Percentiles rank a stretch among this genome's conserved stretches.
Conservation (phyloP, 2,888 invertebrate species). For the Trachelus stipa region DNA sequence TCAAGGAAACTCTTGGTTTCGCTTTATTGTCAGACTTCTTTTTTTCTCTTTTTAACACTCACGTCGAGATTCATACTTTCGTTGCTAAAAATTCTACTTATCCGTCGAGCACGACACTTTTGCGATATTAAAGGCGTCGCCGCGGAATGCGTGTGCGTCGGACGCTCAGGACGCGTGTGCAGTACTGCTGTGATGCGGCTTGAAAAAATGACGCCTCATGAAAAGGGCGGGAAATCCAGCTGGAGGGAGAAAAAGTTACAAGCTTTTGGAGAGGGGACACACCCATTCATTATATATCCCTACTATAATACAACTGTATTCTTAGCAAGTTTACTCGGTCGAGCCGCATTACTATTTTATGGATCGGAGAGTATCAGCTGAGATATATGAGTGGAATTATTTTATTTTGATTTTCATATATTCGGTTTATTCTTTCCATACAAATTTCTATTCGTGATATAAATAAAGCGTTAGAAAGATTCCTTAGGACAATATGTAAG, state of each 20-base stretch:
- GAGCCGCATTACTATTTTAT: no score
- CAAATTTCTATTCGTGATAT: slow-evolving; percentile 12
- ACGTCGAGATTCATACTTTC: background rate
- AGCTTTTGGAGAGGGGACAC: slow-evolving; percentile 3
- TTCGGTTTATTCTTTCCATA: slow-evolving; percentile 11
- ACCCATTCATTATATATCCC: background rate
- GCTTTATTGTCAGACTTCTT: background rate
- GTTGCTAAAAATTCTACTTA: background rate
- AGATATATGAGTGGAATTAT: background rate
- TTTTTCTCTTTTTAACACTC: background rate
- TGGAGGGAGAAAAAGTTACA: slow-evolving; percentile 6
- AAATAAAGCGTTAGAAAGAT: background rate
- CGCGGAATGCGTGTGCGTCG: slow-evolving; percentile 12
- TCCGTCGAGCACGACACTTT: slow-evolving; percentile 23
- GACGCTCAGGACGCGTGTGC: slow-evolving; percentile 23
- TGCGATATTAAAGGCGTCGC: background rate
- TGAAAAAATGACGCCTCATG: slow-evolving; percentile 34
- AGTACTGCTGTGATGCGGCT: slow-evolving; percentile 21
- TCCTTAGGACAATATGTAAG: background rate
- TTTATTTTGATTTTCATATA: slow-evolving; percentile 10
- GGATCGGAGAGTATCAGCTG: background rate
- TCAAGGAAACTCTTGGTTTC: background rate
- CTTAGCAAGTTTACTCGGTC: background rate
- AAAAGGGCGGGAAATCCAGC: slow-evolving; percentile 38
- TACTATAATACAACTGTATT: background rate